Base-by-base conservation (phyloP, 2,797 vertebrate genomes). In the Morus bassanus region DNA sequence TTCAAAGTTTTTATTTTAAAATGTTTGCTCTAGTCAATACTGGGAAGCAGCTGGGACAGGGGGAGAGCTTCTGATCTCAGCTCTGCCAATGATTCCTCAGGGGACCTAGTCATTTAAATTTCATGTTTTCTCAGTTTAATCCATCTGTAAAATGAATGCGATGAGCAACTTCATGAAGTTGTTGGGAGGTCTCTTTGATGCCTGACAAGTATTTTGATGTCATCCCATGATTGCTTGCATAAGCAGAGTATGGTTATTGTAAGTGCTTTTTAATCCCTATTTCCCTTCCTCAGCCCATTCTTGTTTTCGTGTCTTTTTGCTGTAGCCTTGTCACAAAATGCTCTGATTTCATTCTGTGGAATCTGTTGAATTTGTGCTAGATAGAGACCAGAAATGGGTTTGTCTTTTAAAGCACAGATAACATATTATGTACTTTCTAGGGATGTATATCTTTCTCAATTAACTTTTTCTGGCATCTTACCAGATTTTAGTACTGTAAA, bases 51-150 rank as follows among this genome's bases (percentile, higher is more conserved):
- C 74, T 76, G 27, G 15, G 46, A n/a, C n/a, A n/a, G 46, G 31
- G 31, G 65, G 41, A 89, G 7, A 94, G 48, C 82, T 93, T 86
- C 79, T 86, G 39, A 88, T 88, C 70, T 92, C 59, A 90, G 69
- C 50, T 84, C 63, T 95, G 85, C 18, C 67, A 91, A n/a, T 80
- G 51, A 70, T 48, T 93, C 78, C 30, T 89, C 77, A 70, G 60
- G 75, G 78, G 89, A 67, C 31, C 31, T 64, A 67, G 39, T 22
- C 63, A 82, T 91, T 87, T 87, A 87, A 89, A 93, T 92, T 85
- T 94, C 81, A 60, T 74, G 74, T 81, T 89, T 92, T 89, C 81
- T 89, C 70, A 74, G 31, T 89, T 80, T 85, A 93, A 96, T 48
- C 48, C 37, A 27, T 85, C 64, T 91, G 67, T 83, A 83, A 97